Conservation (phyloP, 53 echinoderm and acorn worm species). For the Crossaster papposus region DNA sequence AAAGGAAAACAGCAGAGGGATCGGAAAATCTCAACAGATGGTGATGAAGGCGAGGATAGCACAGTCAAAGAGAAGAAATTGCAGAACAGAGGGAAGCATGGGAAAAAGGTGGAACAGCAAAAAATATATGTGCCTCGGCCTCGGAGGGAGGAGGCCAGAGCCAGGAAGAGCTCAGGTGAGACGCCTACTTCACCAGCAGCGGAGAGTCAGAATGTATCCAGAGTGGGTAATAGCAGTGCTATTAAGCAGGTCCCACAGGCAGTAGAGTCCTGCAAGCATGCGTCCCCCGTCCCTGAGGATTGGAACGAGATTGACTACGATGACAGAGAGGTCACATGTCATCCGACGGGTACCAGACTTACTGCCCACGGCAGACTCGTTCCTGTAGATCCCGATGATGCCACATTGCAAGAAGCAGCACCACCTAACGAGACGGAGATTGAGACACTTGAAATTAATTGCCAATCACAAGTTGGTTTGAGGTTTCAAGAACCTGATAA, state of each 20-base stretch:
- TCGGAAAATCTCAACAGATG: constrained; percentile 24
- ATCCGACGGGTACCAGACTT: constrained; percentile 50
- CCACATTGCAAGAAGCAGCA: not conserved
- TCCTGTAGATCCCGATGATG: constrained; percentile 34
- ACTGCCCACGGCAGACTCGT: constrained; percentile 41
- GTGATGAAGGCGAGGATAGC: not conserved
- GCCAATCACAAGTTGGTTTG: not conserved
- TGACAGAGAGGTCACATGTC: constrained; percentile 36
- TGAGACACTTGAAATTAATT: not conserved
- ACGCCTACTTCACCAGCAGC: not conserved
- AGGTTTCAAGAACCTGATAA: not conserved
- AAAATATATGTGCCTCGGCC: constrained; percentile 24
- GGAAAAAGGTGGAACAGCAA: not conserved
- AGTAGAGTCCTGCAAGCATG: not conserved
- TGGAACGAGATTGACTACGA: constrained; percentile 54
- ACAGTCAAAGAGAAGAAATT: constrained; percentile 16
- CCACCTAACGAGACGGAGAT: not conserved
- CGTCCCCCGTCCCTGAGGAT: constrained; percentile 45
- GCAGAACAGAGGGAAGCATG: constrained; percentile 41
- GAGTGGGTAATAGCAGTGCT: not conserved
- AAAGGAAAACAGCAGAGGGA: constrained; percentile 38
- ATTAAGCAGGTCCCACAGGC: not conserved
- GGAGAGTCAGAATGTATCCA: constrained; percentile 1
- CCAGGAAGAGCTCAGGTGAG: constrained; percentile 17
- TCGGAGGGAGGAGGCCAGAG: constrained; percentile 15